phyloP scores from a whole-genome alignment of 2,888 invertebrate genomes.

The Aleiodes testaceus region DNA sequence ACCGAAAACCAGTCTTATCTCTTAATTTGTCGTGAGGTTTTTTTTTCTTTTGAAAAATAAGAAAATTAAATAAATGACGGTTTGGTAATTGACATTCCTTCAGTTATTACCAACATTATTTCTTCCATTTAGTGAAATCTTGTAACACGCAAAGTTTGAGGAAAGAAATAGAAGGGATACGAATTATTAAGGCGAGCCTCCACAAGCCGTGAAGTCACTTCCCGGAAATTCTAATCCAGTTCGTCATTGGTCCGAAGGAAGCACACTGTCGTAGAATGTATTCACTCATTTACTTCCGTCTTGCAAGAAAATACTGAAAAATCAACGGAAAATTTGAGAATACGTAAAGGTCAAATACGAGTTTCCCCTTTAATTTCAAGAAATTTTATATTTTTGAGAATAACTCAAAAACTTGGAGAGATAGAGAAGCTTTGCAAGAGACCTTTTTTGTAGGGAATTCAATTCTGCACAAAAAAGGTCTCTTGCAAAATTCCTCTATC shows the following conservation, averaged over 20 bases:
- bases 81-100: conserved; percentile 47
- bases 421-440: too few species aligned
- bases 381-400: too few species aligned
- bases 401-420: too few species aligned
- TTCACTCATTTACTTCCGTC: conserved; percentile 51
- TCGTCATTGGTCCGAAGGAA: conserved; percentile 57
- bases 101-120: conserved; percentile 31
- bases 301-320: conserved; percentile 31
- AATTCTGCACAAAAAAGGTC: too few species aligned
- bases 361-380: too few species aligned
- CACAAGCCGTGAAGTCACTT: conserved; percentile 57
- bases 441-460: too few species aligned
- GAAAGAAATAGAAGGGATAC: conserved; percentile 39
- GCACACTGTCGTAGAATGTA: conserved; percentile 49
- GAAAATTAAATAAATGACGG: too few species aligned
- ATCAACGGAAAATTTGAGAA: conserved; percentile 31
- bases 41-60: background rate
- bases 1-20: too few species aligned
- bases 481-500: too few species aligned
- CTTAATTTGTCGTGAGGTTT: too few species aligned
- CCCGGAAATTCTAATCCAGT: conserved; percentile 57
- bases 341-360: background rate
- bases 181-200: conserved; percentile 43
- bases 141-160: conserved; percentile 38
- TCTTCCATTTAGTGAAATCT: conserved; percentile 40